Evolutionary conservation across 2,113 vertebrate species (phyloP), one percentile per base, ranked within the genome.

Genomic region (Labrus mixtus): DNA sequence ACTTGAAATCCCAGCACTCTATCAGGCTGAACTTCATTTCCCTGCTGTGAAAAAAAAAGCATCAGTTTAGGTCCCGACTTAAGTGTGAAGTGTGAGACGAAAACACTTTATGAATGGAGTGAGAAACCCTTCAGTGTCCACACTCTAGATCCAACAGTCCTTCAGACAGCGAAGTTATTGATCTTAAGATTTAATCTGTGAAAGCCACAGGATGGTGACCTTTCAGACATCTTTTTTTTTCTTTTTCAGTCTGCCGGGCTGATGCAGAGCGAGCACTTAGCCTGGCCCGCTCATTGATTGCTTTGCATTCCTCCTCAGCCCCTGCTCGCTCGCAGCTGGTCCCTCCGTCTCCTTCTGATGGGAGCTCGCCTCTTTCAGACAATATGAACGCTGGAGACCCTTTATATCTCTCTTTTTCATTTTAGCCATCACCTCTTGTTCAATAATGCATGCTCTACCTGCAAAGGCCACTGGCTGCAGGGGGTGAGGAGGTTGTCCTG

Each of bases 401-500:
- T 87, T 73, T 65, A 37, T 80, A 58, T 69, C 25, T 75, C 29
- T 11, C 66, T 81, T 73, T 77, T 82, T 65, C 22, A 36, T 46
- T 81, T 67, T 82, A 71, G 22, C 23, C 68, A 87, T 65, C 68
- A 56, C 65, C 67, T 55, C 55, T 79, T 62, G 64, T 66, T 92
- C 81, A 88, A 88, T 89, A 89, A 76, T 87, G 64, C 72, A 80
- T 84, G 82, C 55, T 73, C 60, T 76, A 41, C 36, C 33, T 45
- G 62, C 33, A 88, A 88, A 87, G 71, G 78, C 63, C 81, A 55
- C 63, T 6, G 48, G 48, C 51, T 19, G 22, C 73, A 61, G 19
- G 73, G 46, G 68, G 68, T 46, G 67, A 60, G 8, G 20, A 64
- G 39, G 25, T 59, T 46, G 29, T 46, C 33, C 1, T 68, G 43